These are phyloP conservation scores for Crambe crambe DNA, from an alignment of 37 sponge, comb jelly and placozoan genomes.

Conservation along the genomic window DNA sequence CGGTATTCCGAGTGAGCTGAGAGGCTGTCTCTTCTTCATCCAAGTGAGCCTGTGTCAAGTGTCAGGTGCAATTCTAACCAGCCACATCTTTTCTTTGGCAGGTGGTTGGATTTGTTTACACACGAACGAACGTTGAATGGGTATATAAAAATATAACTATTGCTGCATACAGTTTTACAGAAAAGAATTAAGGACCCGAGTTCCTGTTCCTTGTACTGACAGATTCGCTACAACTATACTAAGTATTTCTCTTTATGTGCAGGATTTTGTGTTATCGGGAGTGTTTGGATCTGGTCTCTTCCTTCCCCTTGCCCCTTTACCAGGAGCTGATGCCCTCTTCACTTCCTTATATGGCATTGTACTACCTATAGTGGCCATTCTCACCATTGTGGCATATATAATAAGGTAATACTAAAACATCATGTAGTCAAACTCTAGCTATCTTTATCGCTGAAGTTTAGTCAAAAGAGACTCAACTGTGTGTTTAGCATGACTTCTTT, in stretches of 20 bases:
- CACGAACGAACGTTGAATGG: too few species aligned
- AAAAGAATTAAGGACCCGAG: too few species aligned
- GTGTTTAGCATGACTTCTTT: background rate
- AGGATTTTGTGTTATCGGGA: conserved; percentile 34
- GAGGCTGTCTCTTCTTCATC: conserved; percentile 54
- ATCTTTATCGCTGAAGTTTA: background rate
- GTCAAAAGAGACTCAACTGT: background rate
- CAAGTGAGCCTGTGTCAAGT: conserved; percentile 25
- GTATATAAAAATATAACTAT: background rate
- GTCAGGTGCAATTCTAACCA: background rate
- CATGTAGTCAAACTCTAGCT: too few species aligned
- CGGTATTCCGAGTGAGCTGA: conserved; percentile 49
- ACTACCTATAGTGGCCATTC: conserved; percentile 21
- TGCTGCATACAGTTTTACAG: too few species aligned
- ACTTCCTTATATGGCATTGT: conserved; percentile 27
- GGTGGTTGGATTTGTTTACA: conserved; percentile 56
- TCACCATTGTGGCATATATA: conserved; percentile 38
- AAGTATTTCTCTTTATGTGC: too few species aligned
- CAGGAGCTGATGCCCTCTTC: background rate
- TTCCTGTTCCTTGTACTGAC: too few species aligned
- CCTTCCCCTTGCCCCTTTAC: conserved; percentile 31
- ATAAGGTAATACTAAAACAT: too few species aligned
- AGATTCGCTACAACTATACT: too few species aligned
- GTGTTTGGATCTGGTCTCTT: conserved; percentile 41
- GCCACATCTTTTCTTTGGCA: background rate